These are phyloP conservation scores for Nysson spinosus DNA, from an alignment of 2,888 invertebrate species.

Conservation along the genomic window DNA sequence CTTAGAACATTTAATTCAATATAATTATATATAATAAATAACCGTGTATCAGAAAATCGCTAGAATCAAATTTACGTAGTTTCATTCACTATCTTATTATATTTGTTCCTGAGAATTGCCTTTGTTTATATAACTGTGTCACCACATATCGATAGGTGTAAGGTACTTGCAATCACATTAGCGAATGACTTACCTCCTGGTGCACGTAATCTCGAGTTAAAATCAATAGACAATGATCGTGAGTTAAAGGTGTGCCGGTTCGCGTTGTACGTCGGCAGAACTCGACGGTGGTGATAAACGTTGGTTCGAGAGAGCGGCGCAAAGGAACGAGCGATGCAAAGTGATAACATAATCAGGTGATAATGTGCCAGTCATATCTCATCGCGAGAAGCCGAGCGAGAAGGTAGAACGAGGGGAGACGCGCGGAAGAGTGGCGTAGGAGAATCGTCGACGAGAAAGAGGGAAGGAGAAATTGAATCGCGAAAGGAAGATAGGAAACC, in stretches of 20 bases:
- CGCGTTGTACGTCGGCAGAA: slow-evolving; percentile 39
- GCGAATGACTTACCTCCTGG: too few species aligned
- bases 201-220: background rate
- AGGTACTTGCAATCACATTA: too few species aligned
- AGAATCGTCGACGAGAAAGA: background rate
- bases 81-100: too few species aligned
- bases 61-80: too few species aligned
- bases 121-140: too few species aligned
- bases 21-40: too few species aligned
- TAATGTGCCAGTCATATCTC: slow-evolving; percentile 72
- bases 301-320: slow-evolving; percentile 62
- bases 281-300: slow-evolving; percentile 64
- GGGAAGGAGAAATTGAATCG: background rate
- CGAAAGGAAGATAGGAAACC: slow-evolving; percentile 12
- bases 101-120: too few species aligned
- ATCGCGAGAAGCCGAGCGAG: slow-evolving; percentile 50
- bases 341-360: slow-evolving; percentile 76
- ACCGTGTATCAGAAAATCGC: too few species aligned
- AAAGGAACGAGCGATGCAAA: slow-evolving; percentile 72
- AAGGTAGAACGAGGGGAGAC: slow-evolving; percentile 18
- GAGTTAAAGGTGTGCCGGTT: slow-evolving; percentile 1
- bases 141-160: too few species aligned
- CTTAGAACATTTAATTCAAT: too few species aligned
- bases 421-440: background rate
- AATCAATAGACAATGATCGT: slow-evolving; percentile 16